Percentiles rank a stretch among this genome's conserved stretches.
Evolutionary conservation across 2,113 vertebrate genomes (phyloP).

Genomic region (Ammodytes dubius): DNA sequence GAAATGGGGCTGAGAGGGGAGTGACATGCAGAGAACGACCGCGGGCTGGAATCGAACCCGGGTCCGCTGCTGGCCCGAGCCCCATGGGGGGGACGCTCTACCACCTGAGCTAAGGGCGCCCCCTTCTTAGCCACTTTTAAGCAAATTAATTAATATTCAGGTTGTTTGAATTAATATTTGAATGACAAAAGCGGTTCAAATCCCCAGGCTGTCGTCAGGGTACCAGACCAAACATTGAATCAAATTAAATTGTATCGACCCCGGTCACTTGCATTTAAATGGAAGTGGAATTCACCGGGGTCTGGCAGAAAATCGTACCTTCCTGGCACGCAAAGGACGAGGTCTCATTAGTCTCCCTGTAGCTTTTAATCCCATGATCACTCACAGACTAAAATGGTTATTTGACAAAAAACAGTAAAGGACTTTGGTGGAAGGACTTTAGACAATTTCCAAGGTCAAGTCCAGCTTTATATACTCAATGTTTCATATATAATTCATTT

Average conservation of each 20-base stretch:
- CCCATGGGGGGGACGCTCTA: no score
- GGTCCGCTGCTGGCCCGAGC: no score
- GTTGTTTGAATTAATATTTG: neutral
- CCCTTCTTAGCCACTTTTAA: no score
- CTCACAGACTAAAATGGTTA: neutral
- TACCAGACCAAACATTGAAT: neutral
- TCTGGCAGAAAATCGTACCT: neutral
- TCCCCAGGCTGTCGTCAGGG: neutral
- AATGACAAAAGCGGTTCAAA: neutral
- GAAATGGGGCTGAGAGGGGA: no score
- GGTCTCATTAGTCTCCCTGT: no score
- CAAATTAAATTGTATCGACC: neutral
- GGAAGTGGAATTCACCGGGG: neutral
- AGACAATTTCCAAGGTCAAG: neutral
- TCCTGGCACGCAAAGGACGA: neutral
- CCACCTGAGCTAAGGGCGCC: no score
- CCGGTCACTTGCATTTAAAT: neutral
- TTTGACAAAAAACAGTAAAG: neutral
- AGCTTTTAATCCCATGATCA: neutral
- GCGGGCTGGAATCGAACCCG: no score
- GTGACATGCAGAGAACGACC: no score
- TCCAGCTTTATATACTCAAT: neutral
- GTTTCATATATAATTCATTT: neutral
- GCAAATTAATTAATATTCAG: no score
- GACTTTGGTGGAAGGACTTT: no score